These are phyloP conservation scores for Nothura maculosa DNA, from an alignment of 2,797 vertebrate genomes.

Conservation along the genomic window DNA sequence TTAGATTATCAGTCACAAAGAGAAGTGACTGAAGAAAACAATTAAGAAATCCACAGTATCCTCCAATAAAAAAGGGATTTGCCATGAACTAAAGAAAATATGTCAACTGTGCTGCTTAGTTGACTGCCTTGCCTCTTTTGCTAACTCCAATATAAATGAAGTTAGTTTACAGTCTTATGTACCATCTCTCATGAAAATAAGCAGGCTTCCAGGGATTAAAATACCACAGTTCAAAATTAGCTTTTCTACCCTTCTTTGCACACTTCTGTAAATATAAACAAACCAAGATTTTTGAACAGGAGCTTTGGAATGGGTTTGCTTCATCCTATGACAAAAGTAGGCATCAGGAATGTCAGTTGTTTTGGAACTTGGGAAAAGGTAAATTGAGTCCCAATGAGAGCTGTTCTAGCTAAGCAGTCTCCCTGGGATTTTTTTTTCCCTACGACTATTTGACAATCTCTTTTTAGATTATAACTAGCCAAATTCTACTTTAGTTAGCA, in stretches of 20 bases:
- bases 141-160: not conserved
- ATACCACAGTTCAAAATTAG: slow-evolving; percentile 26
- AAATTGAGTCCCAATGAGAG: not conserved
- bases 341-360: not conserved
- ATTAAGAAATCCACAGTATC: not conserved
- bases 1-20: not conserved
- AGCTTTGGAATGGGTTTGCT: slow-evolving; percentile 13
- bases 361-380: slow-evolving; percentile 11
- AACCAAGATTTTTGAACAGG: slow-evolving; percentile 4
- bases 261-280: slow-evolving; percentile 35
- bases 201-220: not conserved
- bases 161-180: not conserved
- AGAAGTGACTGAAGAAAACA: slow-evolving; percentile 16
- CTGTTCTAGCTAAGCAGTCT: not conserved
- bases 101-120: not conserved
- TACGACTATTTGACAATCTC: not conserved
- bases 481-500: not conserved
- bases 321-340: not conserved
- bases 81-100: not conserved
- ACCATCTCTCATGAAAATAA: slow-evolving; percentile 15
- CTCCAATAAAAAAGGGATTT: not conserved
- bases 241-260: not conserved
- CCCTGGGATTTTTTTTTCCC: not conserved
- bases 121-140: not conserved
- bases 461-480: not conserved